Percentiles rank a stretch among this genome's conserved stretches.
These are phyloP conservation scores for Tuberolachnus salignus DNA, from an alignment of 2,888 invertebrate species.

Conservation along the genomic window DNA sequence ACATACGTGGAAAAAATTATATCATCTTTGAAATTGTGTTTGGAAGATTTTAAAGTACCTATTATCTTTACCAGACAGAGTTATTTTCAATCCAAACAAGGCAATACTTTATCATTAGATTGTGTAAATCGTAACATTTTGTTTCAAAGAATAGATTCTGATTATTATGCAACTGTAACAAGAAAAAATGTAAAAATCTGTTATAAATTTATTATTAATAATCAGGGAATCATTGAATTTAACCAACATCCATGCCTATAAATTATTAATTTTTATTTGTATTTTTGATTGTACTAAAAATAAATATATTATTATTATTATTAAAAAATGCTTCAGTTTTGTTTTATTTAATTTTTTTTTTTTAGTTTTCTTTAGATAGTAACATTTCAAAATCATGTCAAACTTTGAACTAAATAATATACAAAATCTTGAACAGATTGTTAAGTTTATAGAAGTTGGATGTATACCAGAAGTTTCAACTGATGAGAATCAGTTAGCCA, in stretches of 20 bases:
- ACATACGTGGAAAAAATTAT: constrained; percentile 61
- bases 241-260: not conserved
- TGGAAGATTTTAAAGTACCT: constrained; percentile 65
- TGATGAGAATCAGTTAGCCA: constrained; percentile 23
- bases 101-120: constrained; percentile 8
- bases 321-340: not conserved
- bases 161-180: constrained; percentile 27
- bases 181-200: constrained; percentile 25
- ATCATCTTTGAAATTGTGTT: constrained; percentile 64
- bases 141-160: constrained; percentile 15
- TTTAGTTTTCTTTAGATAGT: constrained; percentile 16
- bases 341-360: not conserved
- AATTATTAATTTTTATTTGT: not conserved
- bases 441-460: constrained; percentile 24
- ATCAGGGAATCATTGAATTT: constrained; percentile 22
- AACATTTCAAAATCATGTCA: constrained; percentile 22
- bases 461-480: constrained; percentile 37
- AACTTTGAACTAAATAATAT: not conserved
- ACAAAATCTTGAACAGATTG: constrained; percentile 24
- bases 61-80: constrained; percentile 67
- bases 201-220: constrained; percentile 32
- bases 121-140: constrained; percentile 38
- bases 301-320: constrained; percentile 4
- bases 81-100: constrained; percentile 62
- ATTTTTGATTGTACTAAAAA: not conserved